Evolutionary conservation across 2,797 vertebrate genomes (phyloP), one percentile per base, ranked within the genome.

Genomic region (Denticeps clupeoides): DNA sequence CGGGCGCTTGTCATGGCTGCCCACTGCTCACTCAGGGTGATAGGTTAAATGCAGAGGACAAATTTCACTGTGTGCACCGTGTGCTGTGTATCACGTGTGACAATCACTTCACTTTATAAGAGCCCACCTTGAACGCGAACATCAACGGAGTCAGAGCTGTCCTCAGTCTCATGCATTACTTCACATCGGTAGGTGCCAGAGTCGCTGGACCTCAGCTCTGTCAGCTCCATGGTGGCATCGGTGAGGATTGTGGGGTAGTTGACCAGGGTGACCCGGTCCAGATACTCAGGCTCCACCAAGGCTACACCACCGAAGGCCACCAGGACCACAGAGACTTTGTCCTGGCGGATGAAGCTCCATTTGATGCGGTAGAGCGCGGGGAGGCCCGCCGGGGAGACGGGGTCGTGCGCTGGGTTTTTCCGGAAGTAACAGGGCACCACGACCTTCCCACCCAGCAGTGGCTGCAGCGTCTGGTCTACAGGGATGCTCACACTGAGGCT

Each of bases 371-470:
- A 88, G 44, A 83, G 70, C n/a, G 93, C 80, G 0, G 89, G 81
- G 3, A 72, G 40, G 0, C 79, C 59, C 28, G 75, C 82, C 1
- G 83, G 80, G 1, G 86, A 74, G 2, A 80, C 88, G 15, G 85
- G 84, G 62, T 91, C 86, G 0, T 85, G 75, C 38, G 87, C 72
- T 8, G 82, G 72, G 7, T 84, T 87, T 74, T 94, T 87, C 43
- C 85, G 87, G 75, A 93, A 98, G 75, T 97, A 97, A 60, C 95
- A 99, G 0, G 93, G 93, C 56, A 98, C 84, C 59, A 87, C 82
- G 55, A 90, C 65, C 46, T 88, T 87, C 53, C 75, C 76, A 4
- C 93, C 95, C 59, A 99, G 75, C 53, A 85, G 74, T 41, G 84
- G 85, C 13, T 33, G 83, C 53, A 95, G 74, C 0, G 91, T 84